Conservation (phyloP, 2,888 invertebrate species). For the Coenonympha glycerion region DNA sequence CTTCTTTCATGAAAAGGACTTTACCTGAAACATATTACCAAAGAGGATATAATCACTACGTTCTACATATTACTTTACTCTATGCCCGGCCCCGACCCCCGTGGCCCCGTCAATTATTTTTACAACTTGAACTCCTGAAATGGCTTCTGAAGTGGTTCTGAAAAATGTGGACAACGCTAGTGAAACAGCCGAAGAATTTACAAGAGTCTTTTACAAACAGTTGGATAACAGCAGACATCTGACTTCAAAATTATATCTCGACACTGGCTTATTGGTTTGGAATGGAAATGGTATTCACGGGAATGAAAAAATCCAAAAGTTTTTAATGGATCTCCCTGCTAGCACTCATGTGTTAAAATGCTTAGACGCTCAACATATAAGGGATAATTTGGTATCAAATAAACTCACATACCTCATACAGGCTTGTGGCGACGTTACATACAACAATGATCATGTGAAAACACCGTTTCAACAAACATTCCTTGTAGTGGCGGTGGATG, state of each 20-base stretch:
- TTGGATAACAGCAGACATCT: slow-evolving; percentile 90
- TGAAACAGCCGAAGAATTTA: slow-evolving; percentile 91
- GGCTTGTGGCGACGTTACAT: slow-evolving; percentile 88
- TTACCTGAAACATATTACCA: too few relatives aligned
- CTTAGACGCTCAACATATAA: slow-evolving; percentile 91
- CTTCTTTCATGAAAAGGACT: too few relatives aligned
- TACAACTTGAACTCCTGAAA: slow-evolving; percentile 29
- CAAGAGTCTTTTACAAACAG: slow-evolving; percentile 91
- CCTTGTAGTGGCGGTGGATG: slow-evolving; percentile 88
- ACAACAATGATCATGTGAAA: slow-evolving; percentile 72
- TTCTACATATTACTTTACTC: too few relatives aligned
- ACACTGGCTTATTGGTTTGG: slow-evolving; percentile 90
- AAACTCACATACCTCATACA: slow-evolving; percentile 89
- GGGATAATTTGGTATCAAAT: slow-evolving; percentile 83
- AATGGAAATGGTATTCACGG: slow-evolving; percentile 92
- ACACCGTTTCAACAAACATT: slow-evolving; percentile 90
- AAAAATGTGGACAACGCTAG: slow-evolving; percentile 86
- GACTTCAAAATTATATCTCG: slow-evolving; percentile 87
- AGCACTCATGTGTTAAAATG: slow-evolving; percentile 86
- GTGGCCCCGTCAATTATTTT: too few relatives aligned
- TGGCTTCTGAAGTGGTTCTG: slow-evolving; percentile 72
- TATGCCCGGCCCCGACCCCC: too few relatives aligned
- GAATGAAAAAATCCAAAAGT: slow-evolving; percentile 88
- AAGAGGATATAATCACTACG: too few relatives aligned
- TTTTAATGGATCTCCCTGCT: slow-evolving; percentile 87